Conservation (phyloP, 2,797 vertebrate genomes). For the Girardinus metallicus region DNA sequence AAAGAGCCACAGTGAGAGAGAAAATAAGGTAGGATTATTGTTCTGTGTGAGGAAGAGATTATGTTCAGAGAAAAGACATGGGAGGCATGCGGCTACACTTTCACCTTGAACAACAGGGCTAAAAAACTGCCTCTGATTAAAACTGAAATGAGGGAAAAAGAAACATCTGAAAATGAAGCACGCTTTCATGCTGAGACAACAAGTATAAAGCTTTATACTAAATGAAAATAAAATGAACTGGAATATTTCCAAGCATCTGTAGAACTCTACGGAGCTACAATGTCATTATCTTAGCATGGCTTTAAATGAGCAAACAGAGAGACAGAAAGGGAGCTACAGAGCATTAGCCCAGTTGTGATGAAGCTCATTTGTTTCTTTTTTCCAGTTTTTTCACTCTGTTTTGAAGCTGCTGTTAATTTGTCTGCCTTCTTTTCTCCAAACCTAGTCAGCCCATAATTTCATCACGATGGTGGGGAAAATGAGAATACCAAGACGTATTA, state of each 20-base stretch:
- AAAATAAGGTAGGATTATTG: slow-evolving; percentile 83
- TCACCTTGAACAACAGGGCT: slow-evolving; percentile 73
- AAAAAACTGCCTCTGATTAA: slow-evolving; percentile 71
- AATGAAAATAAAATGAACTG: slow-evolving; percentile 66
- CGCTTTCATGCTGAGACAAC: slow-evolving; percentile 57
- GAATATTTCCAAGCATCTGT: slow-evolving; percentile 52
- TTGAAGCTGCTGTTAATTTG: slow-evolving; percentile 42
- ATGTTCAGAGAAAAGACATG: slow-evolving; percentile 77
- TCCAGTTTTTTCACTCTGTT: slow-evolving; percentile 12
- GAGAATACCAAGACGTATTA: slow-evolving; percentile 39
- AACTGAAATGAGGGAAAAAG: slow-evolving; percentile 60
- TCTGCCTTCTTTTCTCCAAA: slow-evolving; percentile 42
- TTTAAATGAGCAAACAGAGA: slow-evolving; percentile 47
- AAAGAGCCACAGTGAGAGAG: slow-evolving; percentile 75
- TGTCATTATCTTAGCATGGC: slow-evolving; percentile 57
- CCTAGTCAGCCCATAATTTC: slow-evolving; percentile 47
- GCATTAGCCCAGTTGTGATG: slow-evolving; percentile 52
- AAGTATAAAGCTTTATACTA: slow-evolving; percentile 61
- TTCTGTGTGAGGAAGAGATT: slow-evolving; percentile 82
- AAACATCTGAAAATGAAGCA: slow-evolving; percentile 61
- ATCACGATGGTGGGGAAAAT: slow-evolving; percentile 38
- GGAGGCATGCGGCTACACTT: slow-evolving; percentile 73
- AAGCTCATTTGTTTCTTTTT: slow-evolving; percentile 58
- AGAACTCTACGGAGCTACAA: slow-evolving; percentile 51
- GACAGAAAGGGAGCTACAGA: slow-evolving; percentile 42